Evolutionary conservation across 2,797 vertebrate genomes (phyloP), one percentile per base, ranked within the genome.

Genomic region (Pelobates cultripes): DNA sequence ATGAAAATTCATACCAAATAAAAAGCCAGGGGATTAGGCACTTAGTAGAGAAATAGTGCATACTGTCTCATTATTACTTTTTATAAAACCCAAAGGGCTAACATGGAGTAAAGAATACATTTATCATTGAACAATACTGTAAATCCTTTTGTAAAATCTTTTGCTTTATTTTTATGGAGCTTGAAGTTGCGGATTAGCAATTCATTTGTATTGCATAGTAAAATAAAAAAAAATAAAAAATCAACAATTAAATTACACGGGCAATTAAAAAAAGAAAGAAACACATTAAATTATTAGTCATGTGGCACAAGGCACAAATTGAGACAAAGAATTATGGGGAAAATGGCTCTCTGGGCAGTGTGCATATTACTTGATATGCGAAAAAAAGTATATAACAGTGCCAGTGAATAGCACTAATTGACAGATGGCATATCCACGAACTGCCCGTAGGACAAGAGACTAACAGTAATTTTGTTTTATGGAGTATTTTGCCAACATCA

Each of bases 71-170:
- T 80, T 80, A 80, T 80, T 75, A 80, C 41, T 68, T 80, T 75
- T 80, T 80, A 74, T 80, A 75, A 80, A 80, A 51, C 79, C 78
- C 68, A 71, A 85, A 85, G 43, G 5, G 77, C 75, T 71, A 85
- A 55, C 83, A 83, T 7, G 51, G 43, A 44, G 67, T 63, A 42
- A 85, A 76, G 68, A 79, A 12, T 44, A 15, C 42, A 55, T 85
- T 66, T 81, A 45, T 75, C 53, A 57, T 4, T 4, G 13, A 12
- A 57, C 13, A 57, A 57, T 57, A 57, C 55, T 57, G 9, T 12
- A 57, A 12, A 12, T 57, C 55, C 13, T 51, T 5, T 5, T 28
- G 28, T 28, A 28, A 28, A 28, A 6, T 51, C 47, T 14, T 12
- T 57, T 12, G 13, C 55, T 12, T 15, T 57, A 57, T 57, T 15